Evolutionary conservation across 2,113 vertebrate genomes (phyloP).

Genomic region (Mionectes macconnelli): DNA sequence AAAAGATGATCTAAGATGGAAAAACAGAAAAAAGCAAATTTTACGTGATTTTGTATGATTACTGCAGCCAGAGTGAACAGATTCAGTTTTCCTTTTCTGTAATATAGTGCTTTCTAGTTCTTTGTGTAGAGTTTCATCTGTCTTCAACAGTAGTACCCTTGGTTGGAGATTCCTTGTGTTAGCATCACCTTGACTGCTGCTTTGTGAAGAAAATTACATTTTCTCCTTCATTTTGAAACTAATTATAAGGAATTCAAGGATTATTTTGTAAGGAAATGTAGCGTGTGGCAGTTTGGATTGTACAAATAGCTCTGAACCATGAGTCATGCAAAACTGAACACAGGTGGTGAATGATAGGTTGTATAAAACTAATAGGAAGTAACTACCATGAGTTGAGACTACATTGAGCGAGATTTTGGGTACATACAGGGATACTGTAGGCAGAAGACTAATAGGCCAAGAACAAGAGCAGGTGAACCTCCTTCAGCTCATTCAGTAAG

Average conservation of each 20-base stretch:
- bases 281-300: not conserved
- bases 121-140: not conserved
- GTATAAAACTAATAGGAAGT: not conserved
- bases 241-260: not conserved
- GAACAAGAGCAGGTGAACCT: not conserved
- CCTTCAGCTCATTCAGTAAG: not conserved
- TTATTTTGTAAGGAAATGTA: not conserved
- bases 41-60: not conserved
- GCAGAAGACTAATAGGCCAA: not conserved
- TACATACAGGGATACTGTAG: not conserved
- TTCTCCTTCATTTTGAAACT: not conserved
- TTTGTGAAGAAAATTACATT: not conserved
- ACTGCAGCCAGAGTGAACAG: not conserved
- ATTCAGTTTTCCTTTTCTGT: not conserved
- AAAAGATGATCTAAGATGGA: not conserved
- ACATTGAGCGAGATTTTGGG: not conserved
- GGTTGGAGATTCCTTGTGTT: not conserved
- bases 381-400: not conserved
- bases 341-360: not conserved
- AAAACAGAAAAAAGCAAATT: not conserved
- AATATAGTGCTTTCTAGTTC: not conserved
- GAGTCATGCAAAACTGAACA: not conserved
- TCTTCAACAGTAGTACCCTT: not conserved
- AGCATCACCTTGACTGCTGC: not conserved
- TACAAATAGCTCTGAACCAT: not conserved